Evolutionary conservation across 2,888 invertebrate species (phyloP), one percentile per base, ranked within the genome.

Genomic region (Lepas anatifera): DNA sequence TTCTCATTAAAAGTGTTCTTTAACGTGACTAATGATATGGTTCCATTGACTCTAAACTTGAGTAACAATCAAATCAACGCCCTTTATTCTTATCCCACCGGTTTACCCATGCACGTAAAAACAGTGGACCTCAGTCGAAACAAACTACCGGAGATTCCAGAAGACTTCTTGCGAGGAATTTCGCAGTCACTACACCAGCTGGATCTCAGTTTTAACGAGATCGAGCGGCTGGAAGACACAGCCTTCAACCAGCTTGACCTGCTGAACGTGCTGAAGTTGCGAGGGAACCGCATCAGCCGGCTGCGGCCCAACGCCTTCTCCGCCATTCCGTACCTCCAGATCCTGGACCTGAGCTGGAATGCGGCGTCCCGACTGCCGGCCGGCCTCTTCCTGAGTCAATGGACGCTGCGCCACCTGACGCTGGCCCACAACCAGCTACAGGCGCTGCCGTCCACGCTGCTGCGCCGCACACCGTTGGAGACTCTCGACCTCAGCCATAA

Each of bases 231-330:
- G 74, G 87, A 88, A 72, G 86, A 85, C 74, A 88, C 89, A 76
- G 87, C 87, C 48, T 91, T 94, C 35, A 72, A 72, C 22, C 68
- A 72, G 68, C 69, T 73, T 1, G 69, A 84, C 68, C 83, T 84
- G 72, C 81, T 93, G 74, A 90, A 92, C 80, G 86, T 87, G 73
- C 79, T 92, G 73, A 87, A 87, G 77, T 80, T 93, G 72, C 85
- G 87, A 69, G 85, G 87, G 76, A 93, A 93, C 79, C 86, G 86
- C 74, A 85, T 93, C 71, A 85, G 86, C 75, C 82, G 84, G 6
- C 80, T 93, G 50, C 86, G 89, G 75, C 85, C 88, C 73, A 86
- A 89, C 78, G 88, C 92, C 7, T 91, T 93, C 78, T 85, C 87
- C 73, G 89, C 89, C 43, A 81, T 92, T 35, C 84, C 85, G 72